Conservation (phyloP, 2,113 vertebrate species). For the Beaufortia kweichowensis region DNA sequence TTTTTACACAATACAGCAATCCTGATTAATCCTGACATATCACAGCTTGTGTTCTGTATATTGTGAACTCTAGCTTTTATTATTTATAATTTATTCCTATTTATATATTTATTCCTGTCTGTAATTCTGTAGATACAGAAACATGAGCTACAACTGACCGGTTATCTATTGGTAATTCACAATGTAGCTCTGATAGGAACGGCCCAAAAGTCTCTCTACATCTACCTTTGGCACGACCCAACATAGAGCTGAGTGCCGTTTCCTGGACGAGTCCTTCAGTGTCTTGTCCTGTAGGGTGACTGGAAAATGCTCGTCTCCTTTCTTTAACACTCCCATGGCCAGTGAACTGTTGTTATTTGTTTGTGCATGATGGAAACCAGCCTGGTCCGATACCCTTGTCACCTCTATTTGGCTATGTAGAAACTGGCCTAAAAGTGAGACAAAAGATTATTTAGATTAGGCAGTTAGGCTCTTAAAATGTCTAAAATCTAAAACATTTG, state of each 20-base stretch:
- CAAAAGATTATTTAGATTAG: too few relatives aligned
- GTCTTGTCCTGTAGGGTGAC: slow-evolving; percentile 75
- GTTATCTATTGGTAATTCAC: slow-evolving; percentile 61
- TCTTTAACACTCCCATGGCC: slow-evolving; percentile 61
- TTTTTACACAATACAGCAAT: too few relatives aligned
- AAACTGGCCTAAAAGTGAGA: slow-evolving; percentile 74
- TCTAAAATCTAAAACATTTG: too few relatives aligned
- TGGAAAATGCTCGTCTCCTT: slow-evolving; percentile 59
- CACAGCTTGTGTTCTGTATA: too few relatives aligned
- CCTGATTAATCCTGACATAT: neutral
- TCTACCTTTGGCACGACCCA: slow-evolving; percentile 78
- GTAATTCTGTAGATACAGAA: slow-evolving; percentile 1
- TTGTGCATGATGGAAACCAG: slow-evolving; percentile 19
- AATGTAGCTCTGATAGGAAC: slow-evolving; percentile 73
- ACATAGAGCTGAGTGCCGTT: slow-evolving; percentile 69
- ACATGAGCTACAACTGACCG: neutral
- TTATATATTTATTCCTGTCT: neutral
- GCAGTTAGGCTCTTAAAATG: too few relatives aligned
- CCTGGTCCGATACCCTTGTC: slow-evolving; percentile 43
- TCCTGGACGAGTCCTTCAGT: slow-evolving; percentile 72
- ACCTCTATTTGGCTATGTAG: slow-evolving; percentile 72
- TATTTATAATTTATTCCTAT: slow-evolving; percentile 27
- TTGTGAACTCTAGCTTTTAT: too few relatives aligned
- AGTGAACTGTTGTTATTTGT: slow-evolving; percentile 39
- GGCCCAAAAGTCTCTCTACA: slow-evolving; percentile 73